phyloP scores from a whole-genome alignment of 30 jellyfish, hydroid and myxozoan genomes.

The Aurelia coerulea region DNA sequence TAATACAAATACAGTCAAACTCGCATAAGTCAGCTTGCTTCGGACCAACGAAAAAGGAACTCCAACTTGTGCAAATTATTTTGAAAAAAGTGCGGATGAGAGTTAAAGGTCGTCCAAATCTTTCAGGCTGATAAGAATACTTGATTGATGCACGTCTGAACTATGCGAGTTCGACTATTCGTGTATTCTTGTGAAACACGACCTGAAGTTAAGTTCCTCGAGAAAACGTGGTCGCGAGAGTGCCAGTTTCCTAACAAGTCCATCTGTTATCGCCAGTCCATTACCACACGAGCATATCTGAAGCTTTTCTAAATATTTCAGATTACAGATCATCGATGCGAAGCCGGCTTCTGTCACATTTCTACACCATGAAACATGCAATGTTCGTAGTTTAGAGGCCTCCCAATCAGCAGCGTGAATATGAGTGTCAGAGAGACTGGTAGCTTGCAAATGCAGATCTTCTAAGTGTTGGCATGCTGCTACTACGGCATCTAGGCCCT shows the following conservation, averaged over 20 bases:
- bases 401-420: slow-evolving; percentile 24
- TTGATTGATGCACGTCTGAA: too few species aligned
- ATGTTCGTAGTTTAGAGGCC: slow-evolving; percentile 1
- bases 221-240: background rate
- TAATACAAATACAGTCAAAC: too few species aligned
- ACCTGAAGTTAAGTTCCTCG: slow-evolving; percentile 27
- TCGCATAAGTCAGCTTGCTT: too few species aligned
- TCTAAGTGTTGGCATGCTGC: slow-evolving; percentile 20
- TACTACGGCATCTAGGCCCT: slow-evolving; percentile 15
- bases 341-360: slow-evolving; percentile 52
- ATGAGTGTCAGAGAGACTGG: slow-evolving; percentile 22
- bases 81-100: too few species aligned
- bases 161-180: too few species aligned
- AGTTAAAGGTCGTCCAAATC: too few species aligned
- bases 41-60: too few species aligned
- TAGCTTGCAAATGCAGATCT: slow-evolving; percentile 30
- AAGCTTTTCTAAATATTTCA: slow-evolving; percentile 24
- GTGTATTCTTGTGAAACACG: background rate
- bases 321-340: slow-evolving; percentile 1
- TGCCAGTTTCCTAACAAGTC: slow-evolving; percentile 25
- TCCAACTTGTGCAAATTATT: too few species aligned
- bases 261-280: slow-evolving; percentile 59
- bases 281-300: slow-evolving; percentile 39
- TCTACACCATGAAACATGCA: slow-evolving; percentile 60
- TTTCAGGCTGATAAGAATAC: too few species aligned